Evolutionary conservation across 2,797 vertebrate genomes (phyloP).

Genomic region (Ptychobarbus kaznakovi): DNA sequence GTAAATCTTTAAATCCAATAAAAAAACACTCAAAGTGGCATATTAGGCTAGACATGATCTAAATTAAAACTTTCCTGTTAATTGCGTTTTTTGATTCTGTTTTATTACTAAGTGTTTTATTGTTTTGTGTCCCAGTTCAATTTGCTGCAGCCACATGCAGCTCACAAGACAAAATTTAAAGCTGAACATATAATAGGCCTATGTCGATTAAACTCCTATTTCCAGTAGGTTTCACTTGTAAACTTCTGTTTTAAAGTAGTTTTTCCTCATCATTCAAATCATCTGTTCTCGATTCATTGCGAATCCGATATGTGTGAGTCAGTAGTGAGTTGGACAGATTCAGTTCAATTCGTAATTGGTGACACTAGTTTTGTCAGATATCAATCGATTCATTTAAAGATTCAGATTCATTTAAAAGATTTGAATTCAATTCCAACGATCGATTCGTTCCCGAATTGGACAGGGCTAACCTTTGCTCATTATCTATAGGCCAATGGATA

Average conservation of each 20-base stretch:
- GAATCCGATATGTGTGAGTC: not conserved
- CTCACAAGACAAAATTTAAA: not conserved
- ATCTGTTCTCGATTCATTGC: too few relatives aligned
- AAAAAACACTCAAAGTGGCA: not conserved
- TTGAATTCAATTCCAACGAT: not conserved
- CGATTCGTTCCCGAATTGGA: not conserved
- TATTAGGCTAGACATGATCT: not conserved
- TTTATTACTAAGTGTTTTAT: not conserved
- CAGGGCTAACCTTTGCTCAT: not conserved
- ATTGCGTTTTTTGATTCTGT: not conserved
- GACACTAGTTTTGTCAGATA: not conserved
- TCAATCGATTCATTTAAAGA: not conserved
- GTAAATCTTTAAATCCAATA: not conserved
- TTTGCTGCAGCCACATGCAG: not conserved
- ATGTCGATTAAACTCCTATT: not conserved
- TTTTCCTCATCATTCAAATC: not conserved
- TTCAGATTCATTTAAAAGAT: not conserved
- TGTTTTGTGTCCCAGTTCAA: not conserved
- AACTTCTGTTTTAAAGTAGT: not conserved
- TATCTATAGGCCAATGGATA: not conserved
- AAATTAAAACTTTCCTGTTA: not conserved
- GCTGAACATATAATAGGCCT: not conserved
- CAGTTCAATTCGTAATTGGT: not conserved
- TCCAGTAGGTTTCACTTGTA: not conserved
- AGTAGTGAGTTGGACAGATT: not conserved